phyloP scores from a whole-genome alignment of 1,140 invertebrate genomes.

The Zaprionus inermis region DNA sequence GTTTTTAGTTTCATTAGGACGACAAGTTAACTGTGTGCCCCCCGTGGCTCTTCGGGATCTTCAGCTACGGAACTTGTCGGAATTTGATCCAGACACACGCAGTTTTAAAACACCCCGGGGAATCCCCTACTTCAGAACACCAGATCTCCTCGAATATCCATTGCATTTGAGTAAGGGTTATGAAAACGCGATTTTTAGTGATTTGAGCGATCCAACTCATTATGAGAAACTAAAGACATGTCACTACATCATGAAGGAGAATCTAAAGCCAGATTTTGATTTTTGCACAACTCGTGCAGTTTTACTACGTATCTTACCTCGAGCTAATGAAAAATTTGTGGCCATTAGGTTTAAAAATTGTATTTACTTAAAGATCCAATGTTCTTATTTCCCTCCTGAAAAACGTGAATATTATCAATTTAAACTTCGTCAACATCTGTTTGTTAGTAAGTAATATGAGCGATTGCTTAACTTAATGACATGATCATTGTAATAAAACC shows the following conservation, averaged over 20 bases:
- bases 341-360: conserved; percentile 28
- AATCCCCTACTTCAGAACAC: conserved; percentile 26
- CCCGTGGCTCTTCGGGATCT: neutral
- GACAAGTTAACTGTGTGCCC: neutral
- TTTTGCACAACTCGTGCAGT: conserved; percentile 23
- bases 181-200: neutral
- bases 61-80: neutral
- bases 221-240: conserved; percentile 12
- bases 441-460: conserved; percentile 12
- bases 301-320: neutral
- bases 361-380: conserved; percentile 3
- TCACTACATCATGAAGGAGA: conserved; percentile 19
- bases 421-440: conserved; percentile 25
- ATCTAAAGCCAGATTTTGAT: conserved; percentile 10
- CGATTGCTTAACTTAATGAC: neutral
- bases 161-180: conserved; percentile 22
- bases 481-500: neutral
- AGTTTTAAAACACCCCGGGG: neutral
- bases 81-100: conserved; percentile 1
- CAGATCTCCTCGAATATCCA: conserved; percentile 11
- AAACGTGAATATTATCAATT: neutral
- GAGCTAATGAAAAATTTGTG: neutral
- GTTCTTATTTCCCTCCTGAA: accelerated
- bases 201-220: neutral
- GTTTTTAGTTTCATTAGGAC: neutral